A percentile compares a stretch with the other conserved stretches of the same genome.
Conservation (phyloP, 1,140 invertebrate species). For the Euwallacea similis region DNA sequence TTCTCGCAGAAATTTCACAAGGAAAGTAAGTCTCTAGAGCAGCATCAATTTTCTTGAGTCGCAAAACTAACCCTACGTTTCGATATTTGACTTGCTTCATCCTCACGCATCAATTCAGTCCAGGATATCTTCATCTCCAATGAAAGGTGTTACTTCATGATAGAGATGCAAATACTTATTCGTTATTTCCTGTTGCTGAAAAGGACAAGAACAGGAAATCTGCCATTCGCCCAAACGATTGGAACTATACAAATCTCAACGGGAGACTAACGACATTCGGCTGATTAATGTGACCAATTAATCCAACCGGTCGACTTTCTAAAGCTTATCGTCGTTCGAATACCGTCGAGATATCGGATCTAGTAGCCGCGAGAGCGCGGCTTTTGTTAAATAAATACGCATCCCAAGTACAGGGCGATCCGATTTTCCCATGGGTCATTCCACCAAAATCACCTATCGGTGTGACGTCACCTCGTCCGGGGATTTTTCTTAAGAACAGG, state of each 20-base stretch:
- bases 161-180: too few relatives aligned
- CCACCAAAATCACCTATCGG: background rate
- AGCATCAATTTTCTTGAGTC: too few relatives aligned
- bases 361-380: conserved; percentile 10
- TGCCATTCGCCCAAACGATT: background rate
- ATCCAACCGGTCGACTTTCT: conserved; percentile 25
- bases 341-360: conserved; percentile 24
- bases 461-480: background rate
- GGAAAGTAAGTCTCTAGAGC: too few relatives aligned
- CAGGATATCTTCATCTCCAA: too few relatives aligned
- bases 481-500: background rate
- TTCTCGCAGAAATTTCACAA: too few relatives aligned
- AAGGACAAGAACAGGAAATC: background rate
- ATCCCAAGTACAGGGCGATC: conserved; percentile 18
- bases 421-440: conserved; percentile 17
- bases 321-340: conserved; percentile 22
- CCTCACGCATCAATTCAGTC: too few relatives aligned
- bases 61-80: too few relatives aligned
- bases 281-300: conserved; percentile 33
- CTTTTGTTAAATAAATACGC: background rate
- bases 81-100: too few relatives aligned
- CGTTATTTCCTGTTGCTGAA: too few relatives aligned
- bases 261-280: conserved; percentile 28
- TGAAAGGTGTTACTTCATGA: too few relatives aligned
- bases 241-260: background rate